Percentiles rank a stretch among this genome's conserved stretches.
Conservation (phyloP, 1,140 invertebrate genomes). For the Drosophila malerkotliana region DNA sequence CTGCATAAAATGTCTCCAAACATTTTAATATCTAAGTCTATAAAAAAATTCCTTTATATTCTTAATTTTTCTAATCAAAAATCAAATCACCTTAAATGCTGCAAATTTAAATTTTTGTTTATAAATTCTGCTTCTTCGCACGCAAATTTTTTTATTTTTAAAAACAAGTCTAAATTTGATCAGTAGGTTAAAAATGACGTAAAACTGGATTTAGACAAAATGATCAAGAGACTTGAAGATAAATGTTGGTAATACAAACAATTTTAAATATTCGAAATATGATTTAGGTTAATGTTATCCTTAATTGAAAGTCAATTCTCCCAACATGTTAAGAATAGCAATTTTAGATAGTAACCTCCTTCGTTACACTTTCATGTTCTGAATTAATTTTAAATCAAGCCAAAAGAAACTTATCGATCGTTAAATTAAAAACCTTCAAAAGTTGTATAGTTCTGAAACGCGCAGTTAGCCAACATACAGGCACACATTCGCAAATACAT, state of each 20-base stretch:
- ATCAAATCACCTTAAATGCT: background rate
- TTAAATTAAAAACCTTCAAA: constrained; percentile 8
- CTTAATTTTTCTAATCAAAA: background rate
- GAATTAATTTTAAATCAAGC: background rate
- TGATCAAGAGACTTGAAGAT: background rate
- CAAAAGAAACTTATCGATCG: constrained; percentile 5
- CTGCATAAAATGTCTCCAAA: background rate
- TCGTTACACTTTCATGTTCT: background rate
- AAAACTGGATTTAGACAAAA: background rate
- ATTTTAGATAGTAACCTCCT: background rate
- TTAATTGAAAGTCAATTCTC: background rate
- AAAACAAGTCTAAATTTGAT: background rate
- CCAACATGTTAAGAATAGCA: background rate
- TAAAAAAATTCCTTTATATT: too few relatives aligned
- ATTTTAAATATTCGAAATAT: background rate
- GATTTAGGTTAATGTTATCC: background rate
- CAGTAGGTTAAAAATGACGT: constrained; percentile 6
- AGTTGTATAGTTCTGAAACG: constrained; percentile 35
- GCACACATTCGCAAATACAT: constrained; percentile 2
- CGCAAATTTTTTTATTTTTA: background rate
- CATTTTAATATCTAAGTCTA: background rate
- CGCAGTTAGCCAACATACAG: constrained; percentile 8
- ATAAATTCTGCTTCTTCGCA: background rate
- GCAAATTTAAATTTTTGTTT: background rate
- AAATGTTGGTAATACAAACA: too few relatives aligned